Percentiles rank a stretch among this genome's conserved stretches.
Conservation (phyloP, 2,113 vertebrate genomes). For the Lophura nycthemera region DNA sequence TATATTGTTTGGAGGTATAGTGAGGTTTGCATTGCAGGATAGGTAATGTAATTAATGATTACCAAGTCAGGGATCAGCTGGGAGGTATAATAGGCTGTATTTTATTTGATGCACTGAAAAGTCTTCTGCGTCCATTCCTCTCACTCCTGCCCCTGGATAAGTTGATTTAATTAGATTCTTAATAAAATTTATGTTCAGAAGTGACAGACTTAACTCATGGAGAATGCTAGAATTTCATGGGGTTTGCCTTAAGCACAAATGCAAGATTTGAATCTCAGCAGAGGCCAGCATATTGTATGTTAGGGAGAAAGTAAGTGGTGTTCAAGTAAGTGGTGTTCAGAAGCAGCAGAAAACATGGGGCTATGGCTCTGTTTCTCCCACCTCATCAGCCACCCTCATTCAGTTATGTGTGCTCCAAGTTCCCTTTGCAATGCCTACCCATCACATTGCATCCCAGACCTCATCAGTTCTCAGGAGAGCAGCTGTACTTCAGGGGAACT, state of each 20-base stretch:
- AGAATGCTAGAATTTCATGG: background rate
- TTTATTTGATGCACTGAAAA: background rate
- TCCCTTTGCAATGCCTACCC: background rate
- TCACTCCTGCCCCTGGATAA: background rate
- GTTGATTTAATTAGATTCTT: background rate
- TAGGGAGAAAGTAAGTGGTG: background rate
- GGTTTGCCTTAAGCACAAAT: background rate
- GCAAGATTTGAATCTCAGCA: background rate
- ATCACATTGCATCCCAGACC: background rate
- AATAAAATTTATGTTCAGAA: background rate
- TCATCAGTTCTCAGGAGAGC: background rate
- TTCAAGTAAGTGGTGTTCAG: background rate
- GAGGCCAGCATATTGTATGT: accelerated
- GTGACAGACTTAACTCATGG: background rate
- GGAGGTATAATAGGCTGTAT: background rate
- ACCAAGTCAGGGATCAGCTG: background rate
- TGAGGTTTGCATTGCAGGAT: background rate
- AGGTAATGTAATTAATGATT: background rate
- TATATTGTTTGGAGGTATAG: background rate
- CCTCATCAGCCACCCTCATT: background rate
- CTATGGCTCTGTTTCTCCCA: background rate
- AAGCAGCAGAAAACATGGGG: background rate
- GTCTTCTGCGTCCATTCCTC: background rate
- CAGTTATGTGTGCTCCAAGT: background rate
- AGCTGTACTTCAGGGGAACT: background rate